Evolutionary conservation across 1,140 invertebrate species (phyloP).

Genomic region (Drosophila sucinea): DNA sequence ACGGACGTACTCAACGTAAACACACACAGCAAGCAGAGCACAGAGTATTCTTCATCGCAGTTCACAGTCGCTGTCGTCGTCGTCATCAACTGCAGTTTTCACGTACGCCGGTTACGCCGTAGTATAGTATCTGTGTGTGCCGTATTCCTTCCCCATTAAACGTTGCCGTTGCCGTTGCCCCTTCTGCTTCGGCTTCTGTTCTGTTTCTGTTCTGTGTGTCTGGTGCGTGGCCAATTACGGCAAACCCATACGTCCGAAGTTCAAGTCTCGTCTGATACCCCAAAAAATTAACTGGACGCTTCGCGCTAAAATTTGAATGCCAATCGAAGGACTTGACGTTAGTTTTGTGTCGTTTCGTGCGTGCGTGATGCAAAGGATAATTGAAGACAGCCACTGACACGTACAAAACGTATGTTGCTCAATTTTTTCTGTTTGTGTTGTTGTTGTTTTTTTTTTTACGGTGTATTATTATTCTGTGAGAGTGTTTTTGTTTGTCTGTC

Average conservation of each 20-base stretch:
- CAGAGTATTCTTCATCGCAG: conserved; percentile 20
- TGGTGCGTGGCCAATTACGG: conserved; percentile 71
- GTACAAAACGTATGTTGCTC: conserved; percentile 58
- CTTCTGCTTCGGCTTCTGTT: neutral
- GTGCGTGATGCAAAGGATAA: conserved; percentile 67
- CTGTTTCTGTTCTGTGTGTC: conserved; percentile 25
- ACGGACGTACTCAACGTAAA: conserved; percentile 70
- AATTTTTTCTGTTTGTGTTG: conserved; percentile 6
- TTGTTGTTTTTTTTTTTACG: conserved; percentile 8
- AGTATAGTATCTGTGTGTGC: conserved; percentile 40
- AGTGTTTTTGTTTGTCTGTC: conserved; percentile 8
- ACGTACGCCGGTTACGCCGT: conserved; percentile 68
- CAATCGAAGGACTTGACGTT: conserved; percentile 60
- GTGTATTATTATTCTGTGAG: conserved; percentile 24
- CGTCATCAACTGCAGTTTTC: conserved; percentile 72
- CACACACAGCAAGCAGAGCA: conserved; percentile 4
- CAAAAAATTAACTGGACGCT: conserved; percentile 70
- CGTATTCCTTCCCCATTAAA: conserved; percentile 27
- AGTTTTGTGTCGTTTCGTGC: conserved; percentile 34
- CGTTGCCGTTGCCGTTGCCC: neutral
- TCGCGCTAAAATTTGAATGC: conserved; percentile 74
- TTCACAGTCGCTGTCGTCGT: conserved; percentile 26
- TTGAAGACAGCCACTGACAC: conserved; percentile 67
- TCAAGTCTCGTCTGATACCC: conserved; percentile 33
- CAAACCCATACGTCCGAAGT: conserved; percentile 77